These are phyloP conservation scores for Diorhabda elongata DNA, from an alignment of 1,140 invertebrate genomes.

Conservation along the genomic window DNA sequence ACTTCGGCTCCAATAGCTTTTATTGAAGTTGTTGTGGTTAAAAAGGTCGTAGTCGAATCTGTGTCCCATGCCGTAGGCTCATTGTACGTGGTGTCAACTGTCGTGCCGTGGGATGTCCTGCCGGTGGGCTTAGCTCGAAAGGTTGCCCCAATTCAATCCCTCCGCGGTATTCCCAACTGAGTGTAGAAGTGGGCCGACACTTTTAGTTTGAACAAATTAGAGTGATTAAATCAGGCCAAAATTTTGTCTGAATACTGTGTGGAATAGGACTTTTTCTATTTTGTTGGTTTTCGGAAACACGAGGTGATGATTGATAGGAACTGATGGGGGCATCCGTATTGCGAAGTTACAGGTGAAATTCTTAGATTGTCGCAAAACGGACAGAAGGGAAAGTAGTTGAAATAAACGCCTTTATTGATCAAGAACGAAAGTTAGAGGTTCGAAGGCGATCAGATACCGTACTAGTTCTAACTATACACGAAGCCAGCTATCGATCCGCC, in stretches of 20 bases:
- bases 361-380: conserved; percentile 59
- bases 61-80: conserved; percentile 57
- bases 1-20: conserved; percentile 70
- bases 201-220: conserved; percentile 80
- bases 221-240: conserved; percentile 73
- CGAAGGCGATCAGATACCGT: background rate
- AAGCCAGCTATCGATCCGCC: background rate
- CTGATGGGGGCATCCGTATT: conserved; percentile 71
- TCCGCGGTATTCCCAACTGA: conserved; percentile 43
- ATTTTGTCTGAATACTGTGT: conserved; percentile 65
- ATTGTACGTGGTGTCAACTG: conserved; percentile 21
- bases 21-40: conserved; percentile 77
- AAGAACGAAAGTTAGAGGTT: conserved; percentile 53
- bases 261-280: conserved; percentile 76
- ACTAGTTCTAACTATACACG: background rate
- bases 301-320: conserved; percentile 79
- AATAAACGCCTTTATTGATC: conserved; percentile 59
- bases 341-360: conserved; percentile 73
- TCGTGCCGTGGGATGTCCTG: conserved; percentile 32
- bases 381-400: conserved; percentile 62
- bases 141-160: background rate
- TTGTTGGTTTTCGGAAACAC: conserved; percentile 64
- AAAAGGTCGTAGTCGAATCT: conserved; percentile 72
- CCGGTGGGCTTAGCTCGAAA: background rate
- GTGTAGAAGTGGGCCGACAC: conserved; percentile 54